Evolutionary conservation across 2,113 vertebrate species (phyloP).

Genomic region (Ageneiosus marmoratus): DNA sequence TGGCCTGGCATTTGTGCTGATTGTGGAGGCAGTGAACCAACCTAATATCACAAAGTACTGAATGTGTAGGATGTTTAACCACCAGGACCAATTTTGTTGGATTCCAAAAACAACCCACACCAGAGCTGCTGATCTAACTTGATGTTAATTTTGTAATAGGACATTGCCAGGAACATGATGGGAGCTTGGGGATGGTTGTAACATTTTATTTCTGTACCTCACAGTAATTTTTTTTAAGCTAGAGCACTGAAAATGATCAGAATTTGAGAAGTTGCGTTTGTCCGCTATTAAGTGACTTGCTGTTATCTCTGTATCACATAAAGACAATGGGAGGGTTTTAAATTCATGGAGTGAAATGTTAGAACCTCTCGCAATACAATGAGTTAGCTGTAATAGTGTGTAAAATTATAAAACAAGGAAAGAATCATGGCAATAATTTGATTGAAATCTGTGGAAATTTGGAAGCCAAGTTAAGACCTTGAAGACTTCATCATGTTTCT

Average conservation of each 20-base stretch:
- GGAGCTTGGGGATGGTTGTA: neutral
- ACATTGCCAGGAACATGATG: neutral
- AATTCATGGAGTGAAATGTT: no score
- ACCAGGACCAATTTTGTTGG: neutral
- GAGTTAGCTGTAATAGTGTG: no score
- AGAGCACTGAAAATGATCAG: neutral
- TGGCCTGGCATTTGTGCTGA: neutral
- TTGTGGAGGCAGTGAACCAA: neutral
- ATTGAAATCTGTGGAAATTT: no score
- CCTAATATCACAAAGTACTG: neutral
- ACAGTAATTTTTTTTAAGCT: neutral
- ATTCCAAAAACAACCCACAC: neutral
- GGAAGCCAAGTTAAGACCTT: no score
- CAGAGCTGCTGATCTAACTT: no score
- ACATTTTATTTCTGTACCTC: neutral
- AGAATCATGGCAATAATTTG: no score
- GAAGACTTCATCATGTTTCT: no score
- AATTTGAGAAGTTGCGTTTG: neutral
- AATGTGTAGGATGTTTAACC: neutral
- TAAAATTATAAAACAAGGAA: no score
- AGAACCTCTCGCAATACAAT: no score
- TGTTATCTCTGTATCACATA: neutral
- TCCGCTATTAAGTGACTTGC: neutral
- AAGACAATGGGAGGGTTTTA: neutral
- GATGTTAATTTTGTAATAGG: neutral